These are phyloP conservation scores for Psilopogon haemacephalus DNA, from an alignment of 2,113 vertebrate genomes.

Conservation along the genomic window DNA sequence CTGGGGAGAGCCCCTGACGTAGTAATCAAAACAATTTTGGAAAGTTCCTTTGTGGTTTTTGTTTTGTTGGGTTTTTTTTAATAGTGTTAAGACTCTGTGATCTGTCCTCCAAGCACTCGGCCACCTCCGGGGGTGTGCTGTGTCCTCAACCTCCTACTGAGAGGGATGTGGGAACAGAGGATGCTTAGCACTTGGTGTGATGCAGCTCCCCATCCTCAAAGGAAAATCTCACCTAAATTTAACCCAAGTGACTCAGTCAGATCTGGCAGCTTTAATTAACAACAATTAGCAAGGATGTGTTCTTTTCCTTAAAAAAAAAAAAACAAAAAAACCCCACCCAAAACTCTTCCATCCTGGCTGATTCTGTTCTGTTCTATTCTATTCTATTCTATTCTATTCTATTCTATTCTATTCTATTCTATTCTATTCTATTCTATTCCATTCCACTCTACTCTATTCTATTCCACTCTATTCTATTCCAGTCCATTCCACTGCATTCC, in stretches of 20 bases:
- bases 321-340: too few species aligned
- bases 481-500: too few species aligned
- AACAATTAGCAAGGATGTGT: not conserved
- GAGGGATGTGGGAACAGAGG: not conserved
- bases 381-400: too few species aligned
- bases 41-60: not conserved
- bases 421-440: too few species aligned
- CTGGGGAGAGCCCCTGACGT: not conserved
- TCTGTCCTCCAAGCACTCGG: not conserved
- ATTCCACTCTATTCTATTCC: too few species aligned
- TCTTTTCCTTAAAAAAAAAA: not conserved
- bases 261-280: not conserved
- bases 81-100: not conserved
- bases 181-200: not conserved
- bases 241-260: not conserved
- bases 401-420: too few species aligned
- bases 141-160: not conserved
- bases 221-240: not conserved
- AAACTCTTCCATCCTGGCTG: too few species aligned
- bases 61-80: too few species aligned
- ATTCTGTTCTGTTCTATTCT: too few species aligned
- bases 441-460: too few species aligned
- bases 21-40: not conserved
- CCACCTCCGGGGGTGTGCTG: rapidly evolving
- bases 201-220: not conserved